Conservation (phyloP, 2,113 vertebrate species). For the Vidua chalybeata region DNA sequence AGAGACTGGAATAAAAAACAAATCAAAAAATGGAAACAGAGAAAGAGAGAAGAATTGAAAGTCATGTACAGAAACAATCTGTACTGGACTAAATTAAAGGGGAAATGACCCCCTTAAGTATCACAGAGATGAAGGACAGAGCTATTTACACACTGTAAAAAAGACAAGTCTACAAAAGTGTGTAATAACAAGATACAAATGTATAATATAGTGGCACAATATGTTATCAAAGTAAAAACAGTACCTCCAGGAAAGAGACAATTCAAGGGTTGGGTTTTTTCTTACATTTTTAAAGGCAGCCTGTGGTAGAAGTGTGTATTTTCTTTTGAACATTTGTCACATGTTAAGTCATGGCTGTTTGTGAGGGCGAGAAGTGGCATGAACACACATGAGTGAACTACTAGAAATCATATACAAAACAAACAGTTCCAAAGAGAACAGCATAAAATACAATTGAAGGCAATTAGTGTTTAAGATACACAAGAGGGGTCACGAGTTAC, state of each 20-base stretch:
- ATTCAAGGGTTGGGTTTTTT: background rate
- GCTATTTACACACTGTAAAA: conserved; percentile 76
- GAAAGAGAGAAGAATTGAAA: conserved; percentile 16
- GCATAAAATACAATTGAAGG: conserved; percentile 47
- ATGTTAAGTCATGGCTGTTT: conserved; percentile 6
- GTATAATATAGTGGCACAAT: conserved; percentile 75
- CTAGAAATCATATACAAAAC: conserved; percentile 46
- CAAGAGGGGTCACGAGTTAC: background rate
- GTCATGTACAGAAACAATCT: conserved; percentile 71
- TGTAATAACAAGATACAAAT: conserved; percentile 77
- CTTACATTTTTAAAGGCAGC: conserved; percentile 67
- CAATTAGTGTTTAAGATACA: conserved; percentile 42
- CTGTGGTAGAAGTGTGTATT: conserved; percentile 39
- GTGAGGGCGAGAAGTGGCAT: conserved; percentile 48
- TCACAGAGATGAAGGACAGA: conserved; percentile 54
- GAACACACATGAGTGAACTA: conserved; percentile 25
- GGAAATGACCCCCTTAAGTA: conserved; percentile 49
- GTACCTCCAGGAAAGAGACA: conserved; percentile 65
- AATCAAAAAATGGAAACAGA: background rate
- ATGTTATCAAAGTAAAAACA: conserved; percentile 64
- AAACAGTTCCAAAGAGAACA: conserved; percentile 19
- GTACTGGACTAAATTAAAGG: conserved; percentile 63
- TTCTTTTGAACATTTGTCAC: conserved; percentile 7
- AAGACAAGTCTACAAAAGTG: conserved; percentile 72
- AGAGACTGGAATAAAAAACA: conserved; percentile 71